A percentile compares a stretch with the other conserved stretches of the same genome.
Conservation (phyloP, 2,113 vertebrate genomes). For the Macaca nemestrina region DNA sequence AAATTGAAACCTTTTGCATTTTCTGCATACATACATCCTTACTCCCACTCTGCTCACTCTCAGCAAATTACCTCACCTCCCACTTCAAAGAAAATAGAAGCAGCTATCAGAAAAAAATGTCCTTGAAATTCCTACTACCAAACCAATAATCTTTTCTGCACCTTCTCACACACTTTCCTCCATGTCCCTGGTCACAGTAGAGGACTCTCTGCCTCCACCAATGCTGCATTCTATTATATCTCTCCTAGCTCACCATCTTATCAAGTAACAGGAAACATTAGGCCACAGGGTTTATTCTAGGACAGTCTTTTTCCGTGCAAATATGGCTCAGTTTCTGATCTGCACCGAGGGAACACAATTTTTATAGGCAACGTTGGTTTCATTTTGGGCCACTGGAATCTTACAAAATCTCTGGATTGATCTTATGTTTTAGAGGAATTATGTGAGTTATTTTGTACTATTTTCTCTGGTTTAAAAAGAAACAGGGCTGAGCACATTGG, state of each 20-base stretch:
- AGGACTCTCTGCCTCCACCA: not conserved
- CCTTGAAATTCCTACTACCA: not conserved
- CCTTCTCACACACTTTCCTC: no score
- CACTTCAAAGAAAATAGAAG: not conserved
- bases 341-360: not conserved
- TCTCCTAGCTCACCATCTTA: not conserved
- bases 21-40: not conserved
- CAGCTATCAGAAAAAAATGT: not conserved
- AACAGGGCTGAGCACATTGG: not conserved
- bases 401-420: not conserved
- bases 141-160: no score
- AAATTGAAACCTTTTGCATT: not conserved
- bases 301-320: not conserved
- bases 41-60: not conserved
- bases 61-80: not conserved
- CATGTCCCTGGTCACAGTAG: not conserved
- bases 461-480: not conserved
- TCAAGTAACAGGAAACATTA: no score
- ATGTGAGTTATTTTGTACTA: not conserved
- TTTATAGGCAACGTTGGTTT: not conserved
- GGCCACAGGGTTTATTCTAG: not conserved
- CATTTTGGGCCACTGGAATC: not conserved
- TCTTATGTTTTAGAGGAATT: not conserved
- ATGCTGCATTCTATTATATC: no score
- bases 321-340: not conserved